phyloP scores from a whole-genome alignment of 2,113 vertebrate genomes.

The Entosphenus tridentatus region DNA sequence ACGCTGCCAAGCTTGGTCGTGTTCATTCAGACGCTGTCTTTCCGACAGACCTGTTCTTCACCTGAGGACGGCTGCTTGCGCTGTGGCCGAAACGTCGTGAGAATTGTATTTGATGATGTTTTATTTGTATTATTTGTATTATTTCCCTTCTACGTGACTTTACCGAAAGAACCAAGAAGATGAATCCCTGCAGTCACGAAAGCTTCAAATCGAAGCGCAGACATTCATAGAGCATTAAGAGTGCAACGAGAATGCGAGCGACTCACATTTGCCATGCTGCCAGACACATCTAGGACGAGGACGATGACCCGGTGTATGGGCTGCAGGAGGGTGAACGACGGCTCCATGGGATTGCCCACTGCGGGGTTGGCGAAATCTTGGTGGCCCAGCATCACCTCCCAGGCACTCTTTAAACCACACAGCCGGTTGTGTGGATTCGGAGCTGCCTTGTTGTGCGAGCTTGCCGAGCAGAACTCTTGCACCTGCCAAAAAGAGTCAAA shows the following conservation, averaged over 20 bases:
- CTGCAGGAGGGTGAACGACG: constrained; percentile 18
- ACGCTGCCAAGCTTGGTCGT: too few relatives aligned
- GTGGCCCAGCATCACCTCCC: constrained; percentile 22
- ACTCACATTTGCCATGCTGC: constrained; percentile 21
- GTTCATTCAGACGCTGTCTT: too few relatives aligned
- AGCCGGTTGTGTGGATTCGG: constrained; percentile 26
- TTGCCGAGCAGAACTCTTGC: constrained; percentile 22
- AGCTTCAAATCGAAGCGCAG: too few relatives aligned
- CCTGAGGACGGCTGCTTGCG: too few relatives aligned
- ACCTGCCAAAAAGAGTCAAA: constrained; percentile 15
- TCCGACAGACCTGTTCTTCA: too few relatives aligned
- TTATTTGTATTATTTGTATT: too few relatives aligned
- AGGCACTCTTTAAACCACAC: constrained; percentile 20
- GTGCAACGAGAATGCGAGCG: neutral
- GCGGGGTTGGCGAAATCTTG: constrained; percentile 15
- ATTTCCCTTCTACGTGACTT: too few relatives aligned
- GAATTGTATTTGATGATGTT: too few relatives aligned
- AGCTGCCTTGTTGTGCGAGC: constrained; percentile 22
- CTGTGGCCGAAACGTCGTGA: too few relatives aligned
- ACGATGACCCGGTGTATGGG: constrained; percentile 17
- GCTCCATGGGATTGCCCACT: constrained; percentile 10
- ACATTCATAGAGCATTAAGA: too few relatives aligned
- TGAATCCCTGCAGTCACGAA: too few relatives aligned
- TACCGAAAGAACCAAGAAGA: too few relatives aligned
- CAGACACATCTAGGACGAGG: constrained; percentile 27